Evolutionary conservation across 1,140 invertebrate genomes (phyloP).

Genomic region (Aphaenogaster floridana): DNA sequence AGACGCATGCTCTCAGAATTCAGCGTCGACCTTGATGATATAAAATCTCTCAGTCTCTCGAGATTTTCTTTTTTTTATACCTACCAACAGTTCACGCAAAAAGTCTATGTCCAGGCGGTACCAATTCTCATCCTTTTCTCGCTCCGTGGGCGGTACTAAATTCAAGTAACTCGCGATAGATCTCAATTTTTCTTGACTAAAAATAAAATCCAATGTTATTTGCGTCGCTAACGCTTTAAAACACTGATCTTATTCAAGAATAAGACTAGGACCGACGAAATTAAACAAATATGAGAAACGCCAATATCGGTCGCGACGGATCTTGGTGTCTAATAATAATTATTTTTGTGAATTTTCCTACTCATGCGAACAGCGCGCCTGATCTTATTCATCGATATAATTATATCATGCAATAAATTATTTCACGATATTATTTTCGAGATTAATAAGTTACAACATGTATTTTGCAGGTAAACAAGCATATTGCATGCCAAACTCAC

Average conservation of each 20-base stretch:
- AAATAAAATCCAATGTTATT: slow-evolving; percentile 77
- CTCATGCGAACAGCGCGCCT: not conserved
- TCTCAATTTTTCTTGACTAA: slow-evolving; percentile 92
- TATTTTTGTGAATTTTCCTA: too few relatives aligned
- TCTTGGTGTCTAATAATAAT: too few relatives aligned
- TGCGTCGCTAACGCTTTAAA: not conserved
- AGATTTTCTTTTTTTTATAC: slow-evolving; percentile 20
- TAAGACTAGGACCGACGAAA: too few relatives aligned
- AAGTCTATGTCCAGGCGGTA: slow-evolving; percentile 93
- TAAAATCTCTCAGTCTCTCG: not conserved
- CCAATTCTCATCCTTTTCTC: slow-evolving; percentile 90
- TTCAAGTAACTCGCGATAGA: slow-evolving; percentile 95
- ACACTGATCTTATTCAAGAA: too few relatives aligned
- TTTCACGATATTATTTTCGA: not conserved
- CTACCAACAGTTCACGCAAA: slow-evolving; percentile 94
- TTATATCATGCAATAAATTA: not conserved
- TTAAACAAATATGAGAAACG: too few relatives aligned
- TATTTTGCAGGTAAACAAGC: not conserved
- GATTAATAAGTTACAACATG: not conserved
- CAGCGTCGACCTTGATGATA: not conserved
- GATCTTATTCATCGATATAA: not conserved
- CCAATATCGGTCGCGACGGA: too few relatives aligned
- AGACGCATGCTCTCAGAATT: slow-evolving; percentile 1
- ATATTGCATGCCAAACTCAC: slow-evolving; percentile 82
- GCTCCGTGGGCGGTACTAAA: slow-evolving; percentile 93